phyloP scores from a whole-genome alignment of 2,113 vertebrate species.

The Speoplatyrhinus poulsoni region DNA sequence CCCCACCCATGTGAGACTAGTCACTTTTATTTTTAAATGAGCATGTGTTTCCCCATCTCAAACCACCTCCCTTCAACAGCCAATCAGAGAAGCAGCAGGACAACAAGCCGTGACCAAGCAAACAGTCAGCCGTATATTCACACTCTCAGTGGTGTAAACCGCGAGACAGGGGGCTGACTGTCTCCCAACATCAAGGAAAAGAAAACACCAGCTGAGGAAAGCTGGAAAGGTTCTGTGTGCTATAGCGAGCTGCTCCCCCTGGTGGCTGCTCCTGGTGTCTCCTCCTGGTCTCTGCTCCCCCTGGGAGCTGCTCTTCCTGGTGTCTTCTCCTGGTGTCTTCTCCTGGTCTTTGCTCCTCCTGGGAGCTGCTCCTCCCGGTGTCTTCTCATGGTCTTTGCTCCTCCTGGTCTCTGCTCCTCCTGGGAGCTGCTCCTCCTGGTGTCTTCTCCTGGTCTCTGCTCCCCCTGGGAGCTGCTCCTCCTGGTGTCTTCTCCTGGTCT shows the following conservation, averaged over 20 bases:
- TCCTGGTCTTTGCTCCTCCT: neutral
- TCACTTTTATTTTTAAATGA: no score
- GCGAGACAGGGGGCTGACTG: slow-evolving; percentile 43
- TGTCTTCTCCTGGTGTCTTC: neutral
- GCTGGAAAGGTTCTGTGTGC: neutral
- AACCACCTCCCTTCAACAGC: slow-evolving; percentile 50
- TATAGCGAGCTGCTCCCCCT: slow-evolving; percentile 14
- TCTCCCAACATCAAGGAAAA: slow-evolving; percentile 49
- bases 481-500: no score
- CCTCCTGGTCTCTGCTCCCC: neutral
- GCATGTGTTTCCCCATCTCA: slow-evolving; percentile 15
- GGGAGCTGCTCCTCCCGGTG: no score
- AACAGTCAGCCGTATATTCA: slow-evolving; percentile 6
- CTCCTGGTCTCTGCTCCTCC: no score
- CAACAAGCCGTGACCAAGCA: slow-evolving; percentile 14
- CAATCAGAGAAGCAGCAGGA: slow-evolving; percentile 41
- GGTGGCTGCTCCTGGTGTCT: neutral
- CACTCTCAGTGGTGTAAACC: slow-evolving; percentile 19
- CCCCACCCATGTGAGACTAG: no score
- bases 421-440: no score
- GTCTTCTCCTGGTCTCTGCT: no score
- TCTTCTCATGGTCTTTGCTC: no score
- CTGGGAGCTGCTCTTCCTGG: slow-evolving; percentile 6
- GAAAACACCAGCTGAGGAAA: slow-evolving; percentile 37
- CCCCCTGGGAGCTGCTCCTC: no score